Evolutionary conservation across 2,888 invertebrate genomes (phyloP).

Genomic region (Pollenia amentaria): DNA sequence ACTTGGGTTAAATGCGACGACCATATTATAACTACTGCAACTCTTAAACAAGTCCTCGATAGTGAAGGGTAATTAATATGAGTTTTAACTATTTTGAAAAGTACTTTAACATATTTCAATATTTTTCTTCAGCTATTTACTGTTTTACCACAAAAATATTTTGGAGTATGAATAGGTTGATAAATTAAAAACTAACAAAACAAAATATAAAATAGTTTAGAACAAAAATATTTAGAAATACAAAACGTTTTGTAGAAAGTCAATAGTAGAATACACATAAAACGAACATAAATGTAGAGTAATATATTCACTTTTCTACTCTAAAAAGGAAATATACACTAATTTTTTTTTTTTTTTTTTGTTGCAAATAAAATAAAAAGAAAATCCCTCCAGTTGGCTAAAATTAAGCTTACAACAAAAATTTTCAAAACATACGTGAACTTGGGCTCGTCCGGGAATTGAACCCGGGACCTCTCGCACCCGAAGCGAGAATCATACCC

Average conservation of each 20-base stretch:
- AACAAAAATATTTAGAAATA: not conserved
- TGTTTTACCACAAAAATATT: constrained; percentile 98
- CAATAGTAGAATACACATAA: too few species aligned
- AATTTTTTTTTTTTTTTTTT: too few species aligned
- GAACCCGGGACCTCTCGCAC: constrained; percentile 84
- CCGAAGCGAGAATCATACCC: constrained; percentile 84
- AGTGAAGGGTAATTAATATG: constrained; percentile 93
- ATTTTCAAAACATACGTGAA: constrained; percentile 77
- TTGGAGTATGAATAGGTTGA: constrained; percentile 90
- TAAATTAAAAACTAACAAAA: constrained; percentile 45
- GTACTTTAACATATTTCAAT: not conserved
- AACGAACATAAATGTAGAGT: too few species aligned
- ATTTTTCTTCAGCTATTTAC: constrained; percentile 89
- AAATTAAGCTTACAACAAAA: too few species aligned
- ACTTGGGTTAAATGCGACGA: constrained; percentile 99
- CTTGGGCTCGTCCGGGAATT: constrained; percentile 83
- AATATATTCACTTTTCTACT: too few species aligned
- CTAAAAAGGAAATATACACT: too few species aligned
- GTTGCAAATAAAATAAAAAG: too few species aligned
- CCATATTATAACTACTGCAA: constrained; percentile 95
- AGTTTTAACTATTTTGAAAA: constrained; percentile 33
- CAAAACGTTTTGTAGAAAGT: not conserved
- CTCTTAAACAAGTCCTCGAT: constrained; percentile 94
- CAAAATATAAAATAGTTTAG: constrained; percentile 8
- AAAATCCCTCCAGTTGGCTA: too few species aligned